A percentile compares a stretch with the other conserved stretches of the same genome.
These are phyloP conservation scores for Aricia agestis DNA, from an alignment of 1,140 invertebrate species.

Conservation along the genomic window DNA sequence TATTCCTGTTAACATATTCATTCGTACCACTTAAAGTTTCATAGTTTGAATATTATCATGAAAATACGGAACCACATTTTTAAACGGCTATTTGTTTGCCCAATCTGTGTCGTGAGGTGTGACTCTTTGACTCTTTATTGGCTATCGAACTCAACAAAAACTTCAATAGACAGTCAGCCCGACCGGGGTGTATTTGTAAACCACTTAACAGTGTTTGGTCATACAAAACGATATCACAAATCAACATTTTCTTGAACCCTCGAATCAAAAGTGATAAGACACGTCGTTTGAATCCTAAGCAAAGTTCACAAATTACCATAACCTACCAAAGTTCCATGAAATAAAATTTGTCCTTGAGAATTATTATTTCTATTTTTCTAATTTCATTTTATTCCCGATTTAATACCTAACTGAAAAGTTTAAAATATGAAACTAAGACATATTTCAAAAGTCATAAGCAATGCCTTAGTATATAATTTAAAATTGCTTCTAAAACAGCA, in stretches of 20 bases:
- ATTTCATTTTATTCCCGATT: no score
- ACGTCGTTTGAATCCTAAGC: neutral
- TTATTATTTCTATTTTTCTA: no score
- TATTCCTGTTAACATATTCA: neutral
- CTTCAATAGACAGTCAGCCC: slow-evolving; percentile 1
- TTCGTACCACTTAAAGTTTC: neutral
- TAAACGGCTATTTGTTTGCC: slow-evolving; percentile 39
- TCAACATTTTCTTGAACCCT: neutral
- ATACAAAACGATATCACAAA: neutral
- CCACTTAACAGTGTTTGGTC: neutral
- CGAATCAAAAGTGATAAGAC: neutral
- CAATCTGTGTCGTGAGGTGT: slow-evolving; percentile 57
- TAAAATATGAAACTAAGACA: no score
- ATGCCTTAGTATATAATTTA: no score
- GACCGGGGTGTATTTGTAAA: neutral
- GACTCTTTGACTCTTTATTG: slow-evolving; percentile 59
- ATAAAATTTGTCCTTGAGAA: no score
- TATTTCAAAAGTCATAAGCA: no score
- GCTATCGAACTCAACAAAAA: slow-evolving; percentile 46
- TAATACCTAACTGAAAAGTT: no score
- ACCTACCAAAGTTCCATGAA: no score
- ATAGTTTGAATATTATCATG: neutral
- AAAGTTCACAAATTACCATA: no score
- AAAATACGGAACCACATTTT: neutral
- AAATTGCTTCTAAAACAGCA: no score